These are phyloP conservation scores for Chrysina gloriosa DNA, from an alignment of 2,888 invertebrate genomes.

Conservation along the genomic window DNA sequence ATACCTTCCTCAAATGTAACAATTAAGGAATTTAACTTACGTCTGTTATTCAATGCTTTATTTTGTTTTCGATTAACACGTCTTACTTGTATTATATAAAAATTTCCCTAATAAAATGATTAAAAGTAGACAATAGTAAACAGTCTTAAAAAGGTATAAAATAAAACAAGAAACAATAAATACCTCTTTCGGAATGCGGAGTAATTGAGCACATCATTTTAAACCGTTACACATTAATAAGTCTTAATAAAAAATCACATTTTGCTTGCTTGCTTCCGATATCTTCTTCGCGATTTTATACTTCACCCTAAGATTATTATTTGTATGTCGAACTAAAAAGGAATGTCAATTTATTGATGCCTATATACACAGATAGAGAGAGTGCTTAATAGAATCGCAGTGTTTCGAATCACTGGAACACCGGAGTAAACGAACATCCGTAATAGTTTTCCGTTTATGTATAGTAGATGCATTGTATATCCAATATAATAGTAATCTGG, in stretches of 20 bases:
- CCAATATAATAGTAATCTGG: neutral
- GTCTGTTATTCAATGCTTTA: too few species aligned
- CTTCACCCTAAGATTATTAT: neutral
- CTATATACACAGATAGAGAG: slow-evolving; percentile 13
- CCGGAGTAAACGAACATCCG: neutral
- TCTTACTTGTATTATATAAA: neutral
- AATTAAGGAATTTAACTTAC: too few species aligned
- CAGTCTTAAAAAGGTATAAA: slow-evolving; percentile 27
- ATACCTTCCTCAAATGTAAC: too few species aligned
- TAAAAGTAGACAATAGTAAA: slow-evolving; percentile 19
- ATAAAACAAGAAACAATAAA: slow-evolving; percentile 11
- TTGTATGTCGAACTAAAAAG: slow-evolving; percentile 3
- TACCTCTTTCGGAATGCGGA: slow-evolving; percentile 29
- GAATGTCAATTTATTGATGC: slow-evolving; percentile 25
- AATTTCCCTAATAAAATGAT: slow-evolving; percentile 5
- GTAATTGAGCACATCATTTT: slow-evolving; percentile 34
- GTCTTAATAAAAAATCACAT: slow-evolving; percentile 33
- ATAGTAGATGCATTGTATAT: neutral
- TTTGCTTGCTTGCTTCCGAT: slow-evolving; percentile 8
- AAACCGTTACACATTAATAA: slow-evolving; percentile 1
- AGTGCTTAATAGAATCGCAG: neutral
- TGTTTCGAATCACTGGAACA: slow-evolving; percentile 22
- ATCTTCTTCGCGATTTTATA: neutral
- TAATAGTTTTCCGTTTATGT: neutral
- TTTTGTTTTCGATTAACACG: too few species aligned